A percentile compares a stretch with the other conserved stretches of the same genome.
These are phyloP conservation scores for Alcedo atthis DNA, from an alignment of 2,797 vertebrate genomes.

Conservation along the genomic window DNA sequence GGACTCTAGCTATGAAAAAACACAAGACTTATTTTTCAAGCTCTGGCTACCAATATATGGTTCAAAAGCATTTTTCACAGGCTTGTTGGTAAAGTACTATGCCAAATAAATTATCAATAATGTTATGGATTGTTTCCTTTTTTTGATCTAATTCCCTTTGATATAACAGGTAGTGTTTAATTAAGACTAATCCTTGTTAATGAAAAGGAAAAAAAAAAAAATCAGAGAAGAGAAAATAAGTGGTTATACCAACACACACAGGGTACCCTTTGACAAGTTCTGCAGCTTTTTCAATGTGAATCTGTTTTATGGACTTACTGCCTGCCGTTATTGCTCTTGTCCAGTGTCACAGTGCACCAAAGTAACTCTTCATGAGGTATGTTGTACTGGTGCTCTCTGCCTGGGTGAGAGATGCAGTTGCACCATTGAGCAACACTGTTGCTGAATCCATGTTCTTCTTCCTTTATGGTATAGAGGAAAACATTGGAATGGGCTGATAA, in stretches of 20 bases:
- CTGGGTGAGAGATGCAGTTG: neutral
- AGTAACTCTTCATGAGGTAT: neutral
- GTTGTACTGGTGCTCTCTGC: neutral
- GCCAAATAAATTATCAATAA: neutral
- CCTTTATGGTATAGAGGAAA: neutral
- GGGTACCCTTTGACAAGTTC: neutral
- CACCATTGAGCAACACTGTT: neutral
- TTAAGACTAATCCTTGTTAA: constrained; percentile 46
- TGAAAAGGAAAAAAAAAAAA: neutral
- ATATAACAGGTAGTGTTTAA: constrained; percentile 24
- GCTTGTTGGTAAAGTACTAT: neutral
- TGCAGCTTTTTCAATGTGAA: neutral
- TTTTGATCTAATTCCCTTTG: constrained; percentile 37
- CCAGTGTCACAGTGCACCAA: constrained; percentile 22
- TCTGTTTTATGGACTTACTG: constrained; percentile 13
- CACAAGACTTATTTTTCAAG: neutral
- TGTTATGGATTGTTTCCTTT: neutral
- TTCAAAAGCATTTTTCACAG: neutral
- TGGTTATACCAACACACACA: neutral
- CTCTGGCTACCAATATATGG: neutral
- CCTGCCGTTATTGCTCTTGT: neutral
- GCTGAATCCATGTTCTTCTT: neutral
- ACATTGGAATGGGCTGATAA: neutral
- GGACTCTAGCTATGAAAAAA: neutral
- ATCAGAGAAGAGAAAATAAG: neutral